Conservation (phyloP, 2,888 invertebrate genomes). For the Chymomyza amoena region DNA sequence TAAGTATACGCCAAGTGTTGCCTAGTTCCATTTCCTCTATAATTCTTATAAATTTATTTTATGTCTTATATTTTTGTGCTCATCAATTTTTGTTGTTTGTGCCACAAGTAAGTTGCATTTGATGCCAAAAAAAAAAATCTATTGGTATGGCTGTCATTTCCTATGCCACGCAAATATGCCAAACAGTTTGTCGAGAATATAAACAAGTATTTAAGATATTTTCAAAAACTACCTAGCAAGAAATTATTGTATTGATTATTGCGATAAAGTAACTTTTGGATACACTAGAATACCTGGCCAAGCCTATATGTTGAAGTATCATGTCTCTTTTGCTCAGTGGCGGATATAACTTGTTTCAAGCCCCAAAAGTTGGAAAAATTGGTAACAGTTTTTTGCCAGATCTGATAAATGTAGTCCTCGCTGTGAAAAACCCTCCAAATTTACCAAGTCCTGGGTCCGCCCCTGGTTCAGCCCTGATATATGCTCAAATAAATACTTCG, state of each 20-base stretch:
- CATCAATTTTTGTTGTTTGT: background rate
- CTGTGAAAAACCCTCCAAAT: too few species aligned
- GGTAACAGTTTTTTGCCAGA: too few species aligned
- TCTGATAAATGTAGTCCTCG: too few species aligned
- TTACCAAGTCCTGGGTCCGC: too few species aligned
- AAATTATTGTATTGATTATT: background rate
- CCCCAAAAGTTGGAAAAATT: too few species aligned
- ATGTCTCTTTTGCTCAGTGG: too few species aligned
- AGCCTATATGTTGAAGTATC: too few species aligned
- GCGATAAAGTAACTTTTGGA: background rate
- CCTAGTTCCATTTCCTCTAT: background rate
- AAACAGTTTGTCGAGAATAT: conserved; percentile 28
- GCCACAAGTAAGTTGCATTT: background rate
- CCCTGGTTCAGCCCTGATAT: too few species aligned
- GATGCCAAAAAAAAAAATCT: background rate
- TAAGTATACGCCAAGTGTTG: background rate
- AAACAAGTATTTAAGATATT: conserved; percentile 56
- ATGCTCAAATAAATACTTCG: too few species aligned
- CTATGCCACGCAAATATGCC: conserved; percentile 21
- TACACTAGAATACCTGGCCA: background rate
- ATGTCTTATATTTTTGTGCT: background rate
- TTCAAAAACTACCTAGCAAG: conserved; percentile 7
- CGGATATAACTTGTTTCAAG: too few species aligned
- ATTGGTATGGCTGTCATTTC: conserved; percentile 27
- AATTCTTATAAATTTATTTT: background rate